Base-by-base conservation (phyloP, 1,140 invertebrate genomes). In the Cyclina sinensis region DNA sequence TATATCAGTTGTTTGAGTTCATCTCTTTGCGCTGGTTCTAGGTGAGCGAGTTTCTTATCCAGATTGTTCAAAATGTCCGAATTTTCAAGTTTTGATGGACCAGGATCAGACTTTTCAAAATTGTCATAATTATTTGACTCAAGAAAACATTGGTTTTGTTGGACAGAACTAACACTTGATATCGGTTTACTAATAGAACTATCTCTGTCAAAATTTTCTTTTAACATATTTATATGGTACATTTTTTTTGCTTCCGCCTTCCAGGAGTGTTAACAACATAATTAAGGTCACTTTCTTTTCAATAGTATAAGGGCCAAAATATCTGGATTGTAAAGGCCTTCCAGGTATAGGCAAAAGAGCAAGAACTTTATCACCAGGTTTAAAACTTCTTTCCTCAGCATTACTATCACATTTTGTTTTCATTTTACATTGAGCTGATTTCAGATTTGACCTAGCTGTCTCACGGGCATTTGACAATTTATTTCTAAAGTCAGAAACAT, bases 371-470 rank as follows among this genome's bases (percentile, higher is more conserved):
- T 68, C n/a, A n/a, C n/a, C n/a, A n/a, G n/a, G n/a, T n/a, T n/a
- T 46, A 81, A 91, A 91, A 35, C 27, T 73, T 86, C 82, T 80
- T n/a, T 62, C 51, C 30, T 37, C 30, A 37, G 79, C 76, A 70
- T 83, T 86, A 68, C 82, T 88, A 54, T 92, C 90, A 92, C 88
- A 92, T 76, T 57, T 82, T 21, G 0, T 3, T 88, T 90, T 93
- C 82, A 90, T 91, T 35, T 86, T 89, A 14, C 0, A 14, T 37
- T 91, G 87, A 30, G 57, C 16, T 16, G 27, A 11, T 74, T 79
- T 16, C 5, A 92, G 62, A 86, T 91, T 76, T 30, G 32, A 24
- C n/a, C 46, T 37, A 5, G 91, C 91, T 21, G 89, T 0, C 35
- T 91, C 82, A 84, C 48, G 78, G 7, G 88, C 51, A 7, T 54